Base-by-base conservation (phyloP, 2,797 vertebrate genomes). In the Ctenosaura bakeri region DNA sequence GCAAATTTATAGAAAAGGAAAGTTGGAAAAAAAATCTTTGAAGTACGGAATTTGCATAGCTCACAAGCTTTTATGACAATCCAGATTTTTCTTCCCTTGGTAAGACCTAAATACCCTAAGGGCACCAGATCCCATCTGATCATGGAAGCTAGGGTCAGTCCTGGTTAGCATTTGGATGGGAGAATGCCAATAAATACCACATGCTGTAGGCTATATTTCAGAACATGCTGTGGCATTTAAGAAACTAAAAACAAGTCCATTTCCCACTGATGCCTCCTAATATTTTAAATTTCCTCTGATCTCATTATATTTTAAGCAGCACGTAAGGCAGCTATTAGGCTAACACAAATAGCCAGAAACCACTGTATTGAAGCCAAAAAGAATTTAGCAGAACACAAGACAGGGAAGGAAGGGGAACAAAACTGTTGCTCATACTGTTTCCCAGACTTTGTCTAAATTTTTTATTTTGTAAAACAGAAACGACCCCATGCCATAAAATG, bases 181-280 rank as follows among this genome's bases (percentile, higher is more conserved):
- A 62, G 16, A 20, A 2, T 64, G 20, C 62, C 20, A 64, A 24
- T 64, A 3, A 24, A 64, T 64, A 22, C 62, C 62, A 64, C 18
- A 6, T 24, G 62, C 62, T 64, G 62, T 64, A 64, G 62, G 4
- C 4, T 64, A 22, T 64, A 24, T 24, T 64, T 64, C 62, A 83
- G 82, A 83, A 29, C 1, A 38, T 78, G 56, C 6, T 35, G 8
- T 0, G 9, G 1, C 6, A 6, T n/a, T 84, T 32, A 62, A 26
- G 56, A 82, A 62, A 76, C 46, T 73, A 76, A 82, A 90, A 84
- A 88, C n/a, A 88, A 91, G 52, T 29, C 46, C 64, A 78, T 87
- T 69, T 88, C 62, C 42, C 26, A 90, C 18, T 38, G 29, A 69
- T 83, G 54, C 29, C 85, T 90, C 22, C 66, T 69, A 38, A 38